Base-by-base conservation (phyloP, 2,888 invertebrate species). In the Hydroisotoma schaefferi region DNA sequence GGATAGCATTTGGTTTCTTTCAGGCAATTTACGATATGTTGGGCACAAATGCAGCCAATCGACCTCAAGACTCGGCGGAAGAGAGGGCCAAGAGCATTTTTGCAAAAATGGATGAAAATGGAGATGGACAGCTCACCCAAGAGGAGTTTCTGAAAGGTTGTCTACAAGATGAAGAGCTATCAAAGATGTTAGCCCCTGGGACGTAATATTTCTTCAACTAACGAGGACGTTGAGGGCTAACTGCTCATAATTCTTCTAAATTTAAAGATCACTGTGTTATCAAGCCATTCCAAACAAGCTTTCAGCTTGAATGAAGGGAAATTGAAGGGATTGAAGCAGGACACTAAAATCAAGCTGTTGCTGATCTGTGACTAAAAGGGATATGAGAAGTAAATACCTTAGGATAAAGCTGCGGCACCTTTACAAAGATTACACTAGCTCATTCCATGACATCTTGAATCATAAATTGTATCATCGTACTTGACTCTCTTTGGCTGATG, bases 21-120 rank as follows among this genome's bases (percentile, higher is more conserved):
- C 83, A 98, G 98, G 98, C 98, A 71, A 98, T 99, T 80, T 99
- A 99, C 81, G 97, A 97, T 79, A 99, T 99, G 98, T 83, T 99
- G 74, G 98, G 98, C 58, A 94, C 94, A 69, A 94, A 94, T 79
- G 92, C 92, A 75, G 92, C 92, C 78, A 93, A 92, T 80, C 83
- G 93, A 76, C 93, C 94, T 49, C 92, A 92, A 40, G 94, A 94
- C 77, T 93, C 94, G 22, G 97, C 98, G 27, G 94, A 97, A 77
- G 95, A 97, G 77, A 83, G 98, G 73, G 98, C 98, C 73, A 94
- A 94, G 82, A 97, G 95, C 79, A 99, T 99, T 75, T 99, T 99
- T 80, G 94, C 94, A 63, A 95, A 95, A 80, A 98, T 99, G 98
- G 98, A 99, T 79, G 92, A 94, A 77, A 98, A 99, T 37, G 55